Conservation (phyloP, 2,113 vertebrate genomes). For the Lipophrys pholis region DNA sequence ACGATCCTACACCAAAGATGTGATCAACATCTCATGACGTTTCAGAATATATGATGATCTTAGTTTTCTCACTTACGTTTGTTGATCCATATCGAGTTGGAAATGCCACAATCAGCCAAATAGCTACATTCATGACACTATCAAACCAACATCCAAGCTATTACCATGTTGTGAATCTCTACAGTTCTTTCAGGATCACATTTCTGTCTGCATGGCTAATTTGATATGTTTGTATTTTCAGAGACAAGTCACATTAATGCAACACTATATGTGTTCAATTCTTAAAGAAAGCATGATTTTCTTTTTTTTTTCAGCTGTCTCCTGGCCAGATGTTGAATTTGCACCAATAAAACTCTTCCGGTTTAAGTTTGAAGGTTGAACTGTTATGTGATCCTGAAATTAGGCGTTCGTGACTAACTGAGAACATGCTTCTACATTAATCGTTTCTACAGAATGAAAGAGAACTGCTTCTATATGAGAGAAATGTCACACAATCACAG, state of each 20-base stretch:
- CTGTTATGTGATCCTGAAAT: conserved; percentile 52
- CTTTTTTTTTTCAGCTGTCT: not conserved
- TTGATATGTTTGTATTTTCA: conserved; percentile 1
- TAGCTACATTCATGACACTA: too few relatives aligned
- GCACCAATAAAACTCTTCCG: not conserved
- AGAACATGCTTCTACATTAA: conserved; percentile 33
- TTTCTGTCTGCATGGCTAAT: conserved; percentile 1
- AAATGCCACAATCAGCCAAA: too few relatives aligned
- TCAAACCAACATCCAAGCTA: too few relatives aligned
- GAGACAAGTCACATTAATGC: too few relatives aligned
- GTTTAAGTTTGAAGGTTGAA: not conserved
- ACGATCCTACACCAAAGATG: too few relatives aligned
- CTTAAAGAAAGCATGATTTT: too few relatives aligned
- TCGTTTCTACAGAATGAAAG: too few relatives aligned
- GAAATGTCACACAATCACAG: conserved; percentile 40
- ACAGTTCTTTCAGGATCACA: conserved; percentile 59
- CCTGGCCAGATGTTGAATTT: not conserved
- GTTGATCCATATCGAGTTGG: too few relatives aligned
- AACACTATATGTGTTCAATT: too few relatives aligned
- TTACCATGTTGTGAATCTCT: conserved; percentile 9
- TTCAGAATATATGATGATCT: too few relatives aligned
- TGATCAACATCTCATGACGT: too few relatives aligned
- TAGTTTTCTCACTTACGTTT: too few relatives aligned
- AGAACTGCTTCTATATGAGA: not conserved
- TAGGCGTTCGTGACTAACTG: not conserved